Evolutionary conservation across 2,888 invertebrate species (phyloP), one percentile per base, ranked within the genome.

Genomic region (Mesodorylaimus sp.): DNA sequence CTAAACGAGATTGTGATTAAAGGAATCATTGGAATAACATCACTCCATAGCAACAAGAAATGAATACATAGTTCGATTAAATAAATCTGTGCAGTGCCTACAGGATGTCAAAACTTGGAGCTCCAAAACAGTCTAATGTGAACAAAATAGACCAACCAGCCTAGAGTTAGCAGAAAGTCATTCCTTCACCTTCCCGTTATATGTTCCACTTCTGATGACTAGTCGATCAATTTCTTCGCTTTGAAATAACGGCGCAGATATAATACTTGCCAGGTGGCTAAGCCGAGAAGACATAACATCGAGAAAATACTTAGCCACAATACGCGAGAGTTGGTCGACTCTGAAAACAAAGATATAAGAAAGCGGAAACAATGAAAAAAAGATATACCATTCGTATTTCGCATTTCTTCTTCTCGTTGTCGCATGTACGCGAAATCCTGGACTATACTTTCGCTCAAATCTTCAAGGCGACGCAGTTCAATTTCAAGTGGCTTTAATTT

Each of bases 141-240:
- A n/a, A n/a, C n/a, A n/a, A n/a, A n/a, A n/a, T n/a, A n/a, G n/a
- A n/a, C n/a, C n/a, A n/a, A n/a, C n/a, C n/a, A n/a, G n/a, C n/a
- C n/a, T n/a, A n/a, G n/a, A n/a, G n/a, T n/a, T n/a, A n/a, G n/a
- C n/a, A n/a, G n/a, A n/a, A n/a, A n/a, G n/a, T n/a, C n/a, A n/a
- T n/a, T n/a, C n/a, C n/a, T n/a, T n/a, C n/a, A n/a, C n/a, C n/a
- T n/a, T n/a, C n/a, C n/a, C n/a, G n/a, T n/a, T n/a, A n/a, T n/a
- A n/a, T n/a, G n/a, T n/a, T n/a, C n/a, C n/a, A n/a, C n/a, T n/a
- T n/a, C n/a, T n/a, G n/a, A n/a, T n/a, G n/a, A n/a, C n/a, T 57
- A 93, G 75, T 97, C 95, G 67, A 99, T 97, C 50, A 99, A 80
- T 74, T 97, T 99, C 75, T 95, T 97, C 59, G 95, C 84, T 74